A percentile compares a stretch with the other conserved stretches of the same genome.
Conservation (phyloP, 2,113 vertebrate species). For the Perognathus longimembris region DNA sequence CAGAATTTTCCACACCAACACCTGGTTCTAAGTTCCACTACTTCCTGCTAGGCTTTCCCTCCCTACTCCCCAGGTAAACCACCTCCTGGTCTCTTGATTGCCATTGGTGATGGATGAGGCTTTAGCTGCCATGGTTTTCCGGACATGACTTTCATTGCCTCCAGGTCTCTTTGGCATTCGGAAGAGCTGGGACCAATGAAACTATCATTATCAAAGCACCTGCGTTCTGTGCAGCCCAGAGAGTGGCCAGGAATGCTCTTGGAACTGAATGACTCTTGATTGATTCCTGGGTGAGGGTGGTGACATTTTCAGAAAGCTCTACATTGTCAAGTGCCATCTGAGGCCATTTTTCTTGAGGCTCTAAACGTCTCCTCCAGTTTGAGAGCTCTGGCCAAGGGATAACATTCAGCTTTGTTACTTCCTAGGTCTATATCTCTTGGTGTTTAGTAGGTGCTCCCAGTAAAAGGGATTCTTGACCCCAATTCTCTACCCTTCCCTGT, state of each 20-base stretch:
- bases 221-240: not conserved
- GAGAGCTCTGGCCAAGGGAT: not conserved
- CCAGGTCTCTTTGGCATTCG: not conserved
- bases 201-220: not conserved
- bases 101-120: slow-evolving; percentile 19
- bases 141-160: slow-evolving; percentile 33
- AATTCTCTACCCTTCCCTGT: not conserved
- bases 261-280: not conserved
- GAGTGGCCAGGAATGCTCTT: not conserved
- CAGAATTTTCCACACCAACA: not conserved
- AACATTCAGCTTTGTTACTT: not conserved
- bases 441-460: fast-evolving
- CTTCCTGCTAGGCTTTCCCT: not conserved
- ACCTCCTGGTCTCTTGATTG: slow-evolving; percentile 29
- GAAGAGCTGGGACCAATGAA: not conserved
- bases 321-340: not conserved
- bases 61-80: not conserved
- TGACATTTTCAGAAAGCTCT: slow-evolving; percentile 9
- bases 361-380: not conserved
- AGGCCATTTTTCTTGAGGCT: not conserved
- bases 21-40: not conserved
- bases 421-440: not conserved
- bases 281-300: not conserved
- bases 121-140: slow-evolving; percentile 44
- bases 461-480: not conserved